Evolutionary conservation across 2,113 vertebrate species (phyloP), one percentile per base, ranked within the genome.

Genomic region (Podocnemis expansa): DNA sequence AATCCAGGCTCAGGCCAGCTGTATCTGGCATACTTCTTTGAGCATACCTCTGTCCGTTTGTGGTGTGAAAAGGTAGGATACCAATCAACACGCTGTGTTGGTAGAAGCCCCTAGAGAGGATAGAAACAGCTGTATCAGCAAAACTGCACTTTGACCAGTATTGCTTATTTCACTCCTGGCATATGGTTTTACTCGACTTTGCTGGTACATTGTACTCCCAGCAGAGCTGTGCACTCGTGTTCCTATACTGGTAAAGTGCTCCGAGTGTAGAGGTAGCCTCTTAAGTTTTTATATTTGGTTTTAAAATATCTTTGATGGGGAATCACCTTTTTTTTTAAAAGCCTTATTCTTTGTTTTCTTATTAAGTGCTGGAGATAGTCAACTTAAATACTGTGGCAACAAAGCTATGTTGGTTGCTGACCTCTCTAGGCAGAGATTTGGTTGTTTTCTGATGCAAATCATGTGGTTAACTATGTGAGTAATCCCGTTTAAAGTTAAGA

Each of bases 381-480:
- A 70, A 10, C 4, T n/a, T 54, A 43, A 55, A 55, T 88, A 79
- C 51, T 79, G 24, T 78, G 79, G 47, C 47, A 47, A 47, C 88
- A 85, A 81, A 88, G 81, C n/a, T 80, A n/a, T 0, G 0, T 34
- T 82, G 82, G 85, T 45, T 86, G 45, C 7, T 0, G 0, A 82
- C 83, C 38, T 34, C 86, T 90, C 1, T 1, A 54, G 83, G 63
- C 82, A 80, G 67, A 45, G 83, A 49, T 85, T 49, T 80, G 12
- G 4, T 80, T 14, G 5, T 31, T 60, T 60, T 6, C 3, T n/a
- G n/a, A n/a, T n/a, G 54, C 0, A 85, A 91, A 85, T 85, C 25
- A 2, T 78, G n/a, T 43, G 8, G 91, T 87, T 76, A 2, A 0
- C 12, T 31, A 2, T 51, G n/a, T 12, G 85, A 31, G 24, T 45